Evolutionary conservation across 2,797 vertebrate genomes (phyloP), one percentile per base, ranked within the genome.

Genomic region (Sphenopsis melanotis): DNA sequence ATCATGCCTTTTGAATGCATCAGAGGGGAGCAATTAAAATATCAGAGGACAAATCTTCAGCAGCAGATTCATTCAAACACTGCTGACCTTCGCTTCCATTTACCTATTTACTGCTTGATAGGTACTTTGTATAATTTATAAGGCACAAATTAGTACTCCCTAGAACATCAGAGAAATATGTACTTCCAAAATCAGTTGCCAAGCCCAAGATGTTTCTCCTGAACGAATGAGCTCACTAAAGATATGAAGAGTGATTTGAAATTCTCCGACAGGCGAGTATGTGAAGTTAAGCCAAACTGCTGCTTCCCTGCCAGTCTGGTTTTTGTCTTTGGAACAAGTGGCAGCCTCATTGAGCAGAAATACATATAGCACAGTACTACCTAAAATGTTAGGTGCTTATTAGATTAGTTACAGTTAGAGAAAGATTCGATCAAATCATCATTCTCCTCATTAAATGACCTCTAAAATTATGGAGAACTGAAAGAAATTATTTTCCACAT

Each of bases 241-340:
- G 92, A 80, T 86, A 77, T 32, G 90, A 82, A 77, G 64, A 85
- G 26, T 87, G 72, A 90, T 86, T 71, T 93, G 84, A 92, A 93
- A 89, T 91, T 90, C 76, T 91, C 83, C 0, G 4, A 77, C 66
- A 86, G 60, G 52, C 0, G 0, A 53, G 50, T 49, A 59, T 83
- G 87, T 84, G 81, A 95, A 89, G 78, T 76, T 95, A 77, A 93
- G 83, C 80, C 94, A 96, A 95, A 80, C 66, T 83, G 74, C 71
- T 78, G n/a, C 53, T 83, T 83, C 71, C 55, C 20, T 83, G 61
- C 64, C 74, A 88, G 70, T 78, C 84, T 96, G 87, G 8, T 39
- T 96, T 97, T 95, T 89, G 74, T 95, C 90, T 89, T 90, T 8
- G 2, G 65, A 66, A 84, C 90, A 95, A 95, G 65, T 78, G 52